phyloP scores from a whole-genome alignment of 2,113 vertebrate genomes.

The Cyprinodon brontotheroides region DNA sequence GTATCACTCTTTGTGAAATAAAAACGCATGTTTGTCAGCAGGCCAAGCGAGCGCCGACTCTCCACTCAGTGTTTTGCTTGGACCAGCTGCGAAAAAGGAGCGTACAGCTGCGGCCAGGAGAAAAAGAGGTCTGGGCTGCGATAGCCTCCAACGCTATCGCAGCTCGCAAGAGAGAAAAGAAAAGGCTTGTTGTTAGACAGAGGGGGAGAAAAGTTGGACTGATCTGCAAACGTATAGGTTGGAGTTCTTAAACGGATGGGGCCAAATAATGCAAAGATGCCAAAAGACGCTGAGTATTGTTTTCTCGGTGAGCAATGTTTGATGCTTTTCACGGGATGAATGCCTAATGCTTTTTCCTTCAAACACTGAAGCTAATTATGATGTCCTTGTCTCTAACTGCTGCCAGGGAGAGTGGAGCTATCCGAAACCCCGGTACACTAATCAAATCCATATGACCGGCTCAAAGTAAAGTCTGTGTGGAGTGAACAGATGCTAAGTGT shows the following conservation, averaged over 20 bases:
- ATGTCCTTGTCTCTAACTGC: constrained; percentile 68
- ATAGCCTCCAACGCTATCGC: constrained; percentile 55
- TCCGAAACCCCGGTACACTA: constrained; percentile 66
- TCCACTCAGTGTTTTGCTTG: constrained; percentile 48
- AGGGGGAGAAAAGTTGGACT: constrained; percentile 60
- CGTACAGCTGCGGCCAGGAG: constrained; percentile 44
- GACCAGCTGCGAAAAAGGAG: constrained; percentile 43
- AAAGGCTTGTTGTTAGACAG: constrained; percentile 59
- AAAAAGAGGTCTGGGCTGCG: constrained; percentile 42
- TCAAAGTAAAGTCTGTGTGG: constrained; percentile 70
- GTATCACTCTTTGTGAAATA: constrained; percentile 56
- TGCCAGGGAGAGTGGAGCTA: constrained; percentile 65
- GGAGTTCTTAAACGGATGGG: constrained; percentile 50
- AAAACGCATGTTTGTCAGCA: constrained; percentile 63
- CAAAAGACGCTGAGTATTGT: constrained; percentile 28
- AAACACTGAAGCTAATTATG: constrained; percentile 58
- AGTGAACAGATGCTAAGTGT: constrained; percentile 74
- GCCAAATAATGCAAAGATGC: constrained; percentile 61
- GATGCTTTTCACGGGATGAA: constrained; percentile 52
- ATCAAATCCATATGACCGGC: constrained; percentile 76
- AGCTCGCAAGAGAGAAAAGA: constrained; percentile 52
- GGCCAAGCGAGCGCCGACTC: constrained; percentile 46
- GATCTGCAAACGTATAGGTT: constrained; percentile 53
- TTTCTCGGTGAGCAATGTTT: constrained; percentile 19
- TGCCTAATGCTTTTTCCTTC: constrained; percentile 24